Evolutionary conservation across 2,888 invertebrate species (phyloP).

Genomic region (Cheilosia impressa): DNA sequence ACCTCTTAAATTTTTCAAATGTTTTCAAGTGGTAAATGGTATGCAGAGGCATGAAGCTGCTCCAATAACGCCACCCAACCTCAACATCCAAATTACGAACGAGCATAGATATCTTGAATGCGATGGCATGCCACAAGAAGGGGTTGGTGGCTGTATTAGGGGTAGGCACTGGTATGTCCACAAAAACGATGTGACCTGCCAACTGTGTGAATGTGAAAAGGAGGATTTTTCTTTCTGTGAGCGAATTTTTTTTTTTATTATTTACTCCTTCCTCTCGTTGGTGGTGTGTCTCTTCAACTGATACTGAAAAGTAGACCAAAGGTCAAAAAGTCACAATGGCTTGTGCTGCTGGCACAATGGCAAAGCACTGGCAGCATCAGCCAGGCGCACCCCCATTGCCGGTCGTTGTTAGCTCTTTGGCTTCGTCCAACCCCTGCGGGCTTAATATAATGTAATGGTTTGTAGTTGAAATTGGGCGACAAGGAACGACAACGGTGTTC

Average conservation of each 20-base stretch:
- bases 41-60: slow-evolving; percentile 73
- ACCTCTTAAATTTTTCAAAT: slow-evolving; percentile 75
- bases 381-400: slow-evolving; percentile 56
- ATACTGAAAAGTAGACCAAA: slow-evolving; percentile 71
- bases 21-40: slow-evolving; percentile 74
- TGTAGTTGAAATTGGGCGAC: slow-evolving; percentile 15
- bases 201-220: slow-evolving; percentile 70
- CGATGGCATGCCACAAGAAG: slow-evolving; percentile 43
- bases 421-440: slow-evolving; percentile 63
- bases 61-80: slow-evolving; percentile 64
- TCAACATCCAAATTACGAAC: slow-evolving; percentile 72
- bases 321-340: slow-evolving; percentile 74
- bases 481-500: slow-evolving; percentile 2
- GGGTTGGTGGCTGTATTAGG: slow-evolving; percentile 3
- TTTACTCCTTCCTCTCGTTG: slow-evolving; percentile 34
- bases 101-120: slow-evolving; percentile 66
- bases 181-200: slow-evolving; percentile 73
- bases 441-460: slow-evolving; percentile 68
- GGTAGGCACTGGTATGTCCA: slow-evolving; percentile 46
- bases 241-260: slow-evolving; percentile 25
- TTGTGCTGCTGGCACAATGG: slow-evolving; percentile 70
- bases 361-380: slow-evolving; percentile 49
- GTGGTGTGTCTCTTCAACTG: slow-evolving; percentile 59
- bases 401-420: slow-evolving; percentile 63
- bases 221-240: slow-evolving; percentile 41